These are phyloP conservation scores for Paralinhomoeus sp. DNA, from an alignment of 2,888 invertebrate species.

Conservation along the genomic window DNA sequence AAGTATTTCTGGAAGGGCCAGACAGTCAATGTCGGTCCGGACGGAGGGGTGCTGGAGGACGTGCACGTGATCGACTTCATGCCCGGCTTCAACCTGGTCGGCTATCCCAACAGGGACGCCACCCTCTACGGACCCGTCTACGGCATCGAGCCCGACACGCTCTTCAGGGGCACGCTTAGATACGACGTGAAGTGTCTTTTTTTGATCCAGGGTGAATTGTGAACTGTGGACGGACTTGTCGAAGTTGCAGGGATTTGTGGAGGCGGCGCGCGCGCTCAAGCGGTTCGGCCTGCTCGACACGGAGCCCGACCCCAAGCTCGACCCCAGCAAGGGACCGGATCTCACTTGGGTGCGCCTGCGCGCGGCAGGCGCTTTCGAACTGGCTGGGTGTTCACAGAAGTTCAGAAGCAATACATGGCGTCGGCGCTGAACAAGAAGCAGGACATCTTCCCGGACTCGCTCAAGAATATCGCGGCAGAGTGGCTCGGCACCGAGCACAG, in stretches of 20 bases:
- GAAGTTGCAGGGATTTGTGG: conserved; percentile 46
- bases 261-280: conserved; percentile 64
- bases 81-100: conserved; percentile 85
- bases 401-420: conserved; percentile 57
- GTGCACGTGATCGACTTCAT: conserved; percentile 60
- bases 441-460: conserved; percentile 74
- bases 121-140: conserved; percentile 64
- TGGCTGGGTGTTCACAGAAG: conserved; percentile 4
- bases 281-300: conserved; percentile 63
- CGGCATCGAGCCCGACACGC: conserved; percentile 55
- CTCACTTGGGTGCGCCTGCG: conserved; percentile 53
- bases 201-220: background rate
- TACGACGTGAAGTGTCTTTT: conserved; percentile 31
- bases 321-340: conserved; percentile 66
- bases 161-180: conserved; percentile 74
- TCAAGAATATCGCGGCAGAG: conserved; percentile 58
- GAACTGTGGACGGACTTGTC: background rate
- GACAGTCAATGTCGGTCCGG: conserved; percentile 28
- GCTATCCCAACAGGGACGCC: conserved; percentile 88
- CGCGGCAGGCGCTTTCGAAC: background rate
- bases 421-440: conserved; percentile 57
- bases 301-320: conserved; percentile 63
- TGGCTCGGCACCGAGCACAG: conserved; percentile 39
- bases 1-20: conserved; percentile 59
- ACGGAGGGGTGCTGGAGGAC: conserved; percentile 60